These are phyloP conservation scores for Pelusios castaneus DNA, from an alignment of 2,113 vertebrate species.

Conservation along the genomic window DNA sequence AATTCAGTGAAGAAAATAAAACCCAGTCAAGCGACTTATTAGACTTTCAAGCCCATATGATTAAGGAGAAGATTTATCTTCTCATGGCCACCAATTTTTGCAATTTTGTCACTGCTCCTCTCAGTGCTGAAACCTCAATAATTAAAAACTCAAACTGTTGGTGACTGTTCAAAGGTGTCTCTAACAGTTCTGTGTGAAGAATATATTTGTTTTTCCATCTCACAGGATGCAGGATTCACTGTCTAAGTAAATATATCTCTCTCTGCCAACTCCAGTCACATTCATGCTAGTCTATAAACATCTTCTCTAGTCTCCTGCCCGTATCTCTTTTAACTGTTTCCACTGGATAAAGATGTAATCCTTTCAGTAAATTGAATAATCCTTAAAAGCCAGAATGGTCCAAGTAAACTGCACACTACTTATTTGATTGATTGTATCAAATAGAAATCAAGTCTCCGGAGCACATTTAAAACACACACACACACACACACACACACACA, in stretches of 20 bases:
- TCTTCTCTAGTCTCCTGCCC: not conserved
- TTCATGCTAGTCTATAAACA: constrained; percentile 27
- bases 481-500: no score
- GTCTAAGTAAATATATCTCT: constrained; percentile 41
- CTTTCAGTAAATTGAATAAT: constrained; percentile 52
- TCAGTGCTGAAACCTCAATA: not conserved
- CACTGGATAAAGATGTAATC: constrained; percentile 51
- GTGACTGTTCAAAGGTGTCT: constrained; percentile 36
- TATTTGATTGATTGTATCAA: constrained; percentile 60
- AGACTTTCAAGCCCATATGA: constrained; percentile 26
- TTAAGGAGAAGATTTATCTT: not conserved
- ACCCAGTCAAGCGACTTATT: not conserved
- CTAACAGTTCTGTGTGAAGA: constrained; percentile 18
- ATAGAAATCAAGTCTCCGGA: constrained; percentile 46
- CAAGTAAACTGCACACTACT: constrained; percentile 9
- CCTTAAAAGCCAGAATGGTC: constrained; percentile 44
- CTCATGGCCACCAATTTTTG: not conserved
- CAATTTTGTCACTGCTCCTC: not conserved
- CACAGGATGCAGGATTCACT: not conserved
- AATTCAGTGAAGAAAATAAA: constrained; percentile 16
- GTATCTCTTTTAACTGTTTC: constrained; percentile 34
- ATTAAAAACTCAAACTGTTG: constrained; percentile 33
- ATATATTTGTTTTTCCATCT: constrained; percentile 24
- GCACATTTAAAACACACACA: no score
- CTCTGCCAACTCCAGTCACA: not conserved